Base-by-base conservation (phyloP, 2,888 invertebrate species). In the Cyaniris semiargus region DNA sequence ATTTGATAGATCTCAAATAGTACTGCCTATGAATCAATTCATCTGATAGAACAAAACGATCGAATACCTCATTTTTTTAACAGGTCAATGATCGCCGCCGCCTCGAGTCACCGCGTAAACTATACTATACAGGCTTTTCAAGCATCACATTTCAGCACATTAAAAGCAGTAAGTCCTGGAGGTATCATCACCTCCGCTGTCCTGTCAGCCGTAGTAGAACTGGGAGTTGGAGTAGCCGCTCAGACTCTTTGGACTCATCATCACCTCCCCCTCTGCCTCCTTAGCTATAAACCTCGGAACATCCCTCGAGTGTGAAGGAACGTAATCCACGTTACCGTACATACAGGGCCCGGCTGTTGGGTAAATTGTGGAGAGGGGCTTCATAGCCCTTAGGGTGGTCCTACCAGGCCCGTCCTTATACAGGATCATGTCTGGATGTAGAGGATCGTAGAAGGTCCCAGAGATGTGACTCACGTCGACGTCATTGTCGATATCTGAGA, bases 351-450 rank as follows among this genome's bases (percentile, higher is more conserved):
- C 88, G 27, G 89, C 86, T 75, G 88, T 88, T 3, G 94, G 94
- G 76, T 93, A 93, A 56, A 94, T 89, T 1, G 94, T 92, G 7
- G 93, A 92, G 15, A 94, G 78, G 1, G 94, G 94, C 77, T 90
- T 88, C 93, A 94, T 93, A 10, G 94, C 92, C 80, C 93, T 85
- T 0, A 94, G 76, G 5, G 92, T 90, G 6, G 91, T 90, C 81
- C 87, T 90, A 0, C 89, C 91, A 56, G 89, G 89, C 18, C 87
- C 83, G 79, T 93, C 92, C 83, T 89, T 90, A 76, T 93, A 94
- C 0, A 93, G 81, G 66, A 93, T 93, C 93, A 93, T 93, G 77
- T 94, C 94, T 71, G 94, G 94, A 82, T 94, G 93, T 0, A 88
- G 83, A 1, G 92, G 92, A 80, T 94, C 94, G 78, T 92, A 91